These are phyloP conservation scores for Rhinopithecus roxellana DNA, from an alignment of 2,113 vertebrate species.

Conservation along the genomic window DNA sequence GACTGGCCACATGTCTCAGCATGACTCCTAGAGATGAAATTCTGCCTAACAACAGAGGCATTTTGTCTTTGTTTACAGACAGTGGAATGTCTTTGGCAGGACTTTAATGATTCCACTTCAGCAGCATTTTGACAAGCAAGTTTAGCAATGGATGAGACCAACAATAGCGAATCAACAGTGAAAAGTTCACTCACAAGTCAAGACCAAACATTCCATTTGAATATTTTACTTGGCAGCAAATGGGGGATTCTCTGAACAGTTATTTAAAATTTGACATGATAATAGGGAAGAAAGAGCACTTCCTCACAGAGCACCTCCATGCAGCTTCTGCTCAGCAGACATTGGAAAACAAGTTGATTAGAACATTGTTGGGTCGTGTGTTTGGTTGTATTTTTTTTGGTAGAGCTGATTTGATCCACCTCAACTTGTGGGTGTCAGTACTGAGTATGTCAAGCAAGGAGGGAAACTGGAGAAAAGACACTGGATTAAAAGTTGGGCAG, in stretches of 20 bases:
- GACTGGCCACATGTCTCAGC: constrained; percentile 74
- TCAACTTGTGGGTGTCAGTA: background rate
- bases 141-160: constrained; percentile 78
- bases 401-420: background rate
- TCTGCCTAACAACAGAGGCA: constrained; percentile 72
- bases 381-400: background rate
- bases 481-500: background rate
- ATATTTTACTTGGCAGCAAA: constrained; percentile 76
- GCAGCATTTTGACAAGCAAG: constrained; percentile 76
- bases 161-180: constrained; percentile 79
- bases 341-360: background rate
- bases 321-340: background rate
- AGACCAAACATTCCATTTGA: constrained; percentile 77
- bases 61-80: constrained; percentile 80
- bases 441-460: background rate
- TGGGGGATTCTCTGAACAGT: constrained; percentile 62
- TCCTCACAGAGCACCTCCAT: background rate
- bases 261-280: constrained; percentile 62
- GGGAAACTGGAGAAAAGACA: background rate
- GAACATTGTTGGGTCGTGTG: background rate
- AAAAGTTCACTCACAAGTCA: constrained; percentile 79
- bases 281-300: constrained; percentile 45
- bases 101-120: constrained; percentile 79
- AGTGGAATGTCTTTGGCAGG: constrained; percentile 80
- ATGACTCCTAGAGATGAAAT: constrained; percentile 69